Percentiles rank a stretch among this genome's conserved stretches.
phyloP scores from a whole-genome alignment of 2,888 invertebrate genomes.

The Syritta pipiens region DNA sequence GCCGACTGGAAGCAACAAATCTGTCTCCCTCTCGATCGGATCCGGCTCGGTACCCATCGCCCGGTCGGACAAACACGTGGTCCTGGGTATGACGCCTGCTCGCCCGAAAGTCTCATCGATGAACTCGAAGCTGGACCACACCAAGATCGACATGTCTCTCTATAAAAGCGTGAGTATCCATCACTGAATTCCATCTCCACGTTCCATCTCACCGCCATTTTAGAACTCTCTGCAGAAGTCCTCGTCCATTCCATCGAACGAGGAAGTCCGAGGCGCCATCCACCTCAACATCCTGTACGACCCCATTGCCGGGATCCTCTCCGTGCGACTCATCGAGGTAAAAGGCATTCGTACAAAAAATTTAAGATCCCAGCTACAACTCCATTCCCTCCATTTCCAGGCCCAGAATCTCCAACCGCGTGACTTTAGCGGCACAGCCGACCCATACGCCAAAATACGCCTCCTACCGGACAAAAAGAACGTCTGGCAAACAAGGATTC shows the following conservation, averaged over 20 bases:
- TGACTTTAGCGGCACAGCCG: constrained; percentile 83
- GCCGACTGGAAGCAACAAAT: constrained; percentile 79
- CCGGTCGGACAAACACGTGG: constrained; percentile 81
- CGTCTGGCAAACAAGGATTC: constrained; percentile 83
- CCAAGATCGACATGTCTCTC: constrained; percentile 82
- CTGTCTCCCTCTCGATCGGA: constrained; percentile 77
- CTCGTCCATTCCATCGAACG: constrained; percentile 74
- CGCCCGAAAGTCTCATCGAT: constrained; percentile 81
- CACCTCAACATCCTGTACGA: constrained; percentile 84
- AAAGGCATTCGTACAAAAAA: too few species aligned
- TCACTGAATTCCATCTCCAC: neutral
- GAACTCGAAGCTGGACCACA: constrained; percentile 84
- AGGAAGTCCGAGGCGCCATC: constrained; percentile 83
- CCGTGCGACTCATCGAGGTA: constrained; percentile 84
- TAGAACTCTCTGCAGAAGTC: constrained; percentile 77
- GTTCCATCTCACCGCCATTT: neutral
- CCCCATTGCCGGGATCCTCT: constrained; percentile 83
- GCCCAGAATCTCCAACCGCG: constrained; percentile 82
- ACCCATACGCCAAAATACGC: constrained; percentile 85
- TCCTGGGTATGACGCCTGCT: constrained; percentile 80
- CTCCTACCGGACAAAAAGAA: constrained; percentile 83
- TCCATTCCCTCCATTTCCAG: constrained; percentile 71
- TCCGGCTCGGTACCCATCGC: constrained; percentile 79
- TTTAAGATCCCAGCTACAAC: neutral
- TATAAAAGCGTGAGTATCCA: constrained; percentile 80